Percentiles rank a stretch among this genome's conserved stretches.
Conservation (phyloP, 1,140 invertebrate genomes). For the Caenorhabditis briggsae region DNA sequence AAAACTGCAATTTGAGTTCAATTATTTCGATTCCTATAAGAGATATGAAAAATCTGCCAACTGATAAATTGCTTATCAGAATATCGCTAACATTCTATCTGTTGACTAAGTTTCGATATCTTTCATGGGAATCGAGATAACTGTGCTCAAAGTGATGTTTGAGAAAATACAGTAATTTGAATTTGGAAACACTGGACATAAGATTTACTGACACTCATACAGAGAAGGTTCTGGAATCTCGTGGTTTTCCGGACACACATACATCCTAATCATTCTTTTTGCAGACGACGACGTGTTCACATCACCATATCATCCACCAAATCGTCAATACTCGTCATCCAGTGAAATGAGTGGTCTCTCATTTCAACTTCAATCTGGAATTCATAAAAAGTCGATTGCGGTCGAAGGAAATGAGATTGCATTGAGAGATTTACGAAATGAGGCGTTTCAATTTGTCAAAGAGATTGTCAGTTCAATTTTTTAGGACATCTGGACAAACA, state of each 20-base stretch:
- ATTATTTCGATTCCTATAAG: too few relatives aligned
- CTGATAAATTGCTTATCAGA: too few relatives aligned
- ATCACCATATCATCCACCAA: slow-evolving; percentile 16
- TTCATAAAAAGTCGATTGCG: slow-evolving; percentile 64
- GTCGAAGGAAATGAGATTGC: slow-evolving; percentile 70
- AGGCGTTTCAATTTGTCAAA: slow-evolving; percentile 70
- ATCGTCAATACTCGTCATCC: slow-evolving; percentile 13
- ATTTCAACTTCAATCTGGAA: slow-evolving; percentile 68
- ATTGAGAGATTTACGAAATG: slow-evolving; percentile 67
- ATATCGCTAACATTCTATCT: too few relatives aligned
- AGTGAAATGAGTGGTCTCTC: slow-evolving; percentile 64
- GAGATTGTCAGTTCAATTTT: slow-evolving; percentile 41
- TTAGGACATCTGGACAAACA: slow-evolving; percentile 8
- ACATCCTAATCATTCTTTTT: background rate
- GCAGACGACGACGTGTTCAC: slow-evolving; percentile 11
- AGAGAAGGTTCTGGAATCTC: background rate
- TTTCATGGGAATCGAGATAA: too few relatives aligned
- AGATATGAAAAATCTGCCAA: too few relatives aligned
- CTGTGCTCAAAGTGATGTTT: too few relatives aligned
- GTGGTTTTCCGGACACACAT: background rate
- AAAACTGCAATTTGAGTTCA: too few relatives aligned
- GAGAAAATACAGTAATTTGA: too few relatives aligned
- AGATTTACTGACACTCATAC: background rate
- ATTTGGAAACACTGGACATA: background rate
- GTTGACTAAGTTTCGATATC: too few relatives aligned